These are phyloP conservation scores for Troides aeacus DNA, from an alignment of 2,888 invertebrate species.

Conservation along the genomic window DNA sequence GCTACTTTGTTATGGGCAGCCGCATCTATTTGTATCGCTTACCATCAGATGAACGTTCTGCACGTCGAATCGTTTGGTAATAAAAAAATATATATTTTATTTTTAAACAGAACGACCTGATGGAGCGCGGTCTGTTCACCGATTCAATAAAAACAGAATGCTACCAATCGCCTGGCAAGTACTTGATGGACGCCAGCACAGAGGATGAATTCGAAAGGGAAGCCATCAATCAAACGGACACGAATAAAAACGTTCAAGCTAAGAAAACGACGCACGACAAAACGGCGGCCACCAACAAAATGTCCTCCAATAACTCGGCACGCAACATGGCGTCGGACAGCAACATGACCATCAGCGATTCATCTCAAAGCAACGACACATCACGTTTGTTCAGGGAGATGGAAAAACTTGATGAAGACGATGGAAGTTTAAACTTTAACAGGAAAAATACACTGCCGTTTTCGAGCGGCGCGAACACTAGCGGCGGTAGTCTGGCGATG, in stretches of 20 bases:
- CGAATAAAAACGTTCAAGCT: constrained; percentile 2
- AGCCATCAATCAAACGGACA: not conserved
- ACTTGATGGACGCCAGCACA: not conserved
- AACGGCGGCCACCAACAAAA: constrained; percentile 15
- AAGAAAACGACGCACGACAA: constrained; percentile 25
- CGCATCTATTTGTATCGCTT: too few relatives aligned
- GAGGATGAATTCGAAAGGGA: constrained; percentile 1
- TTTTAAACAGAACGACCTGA: constrained; percentile 3
- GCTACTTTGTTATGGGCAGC: too few relatives aligned
- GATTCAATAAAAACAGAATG: constrained; percentile 11
- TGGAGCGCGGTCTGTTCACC: not conserved
- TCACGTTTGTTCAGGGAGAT: constrained; percentile 52
- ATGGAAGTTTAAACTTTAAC: constrained; percentile 48
- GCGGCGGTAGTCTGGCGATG: constrained; percentile 10
- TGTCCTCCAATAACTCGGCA: too few relatives aligned
- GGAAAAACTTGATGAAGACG: constrained; percentile 51
- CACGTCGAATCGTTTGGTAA: too few relatives aligned
- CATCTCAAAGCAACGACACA: constrained; percentile 31
- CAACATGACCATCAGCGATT: not conserved
- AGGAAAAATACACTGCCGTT: constrained; percentile 43
- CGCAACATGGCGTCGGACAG: constrained; percentile 25
- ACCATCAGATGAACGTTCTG: too few relatives aligned
- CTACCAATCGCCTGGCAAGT: constrained; percentile 9
- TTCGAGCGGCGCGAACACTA: constrained; percentile 28
- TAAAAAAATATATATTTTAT: too few relatives aligned